Percentiles rank a stretch among this genome's conserved stretches.
Conservation (phyloP, 2,888 invertebrate species). For the Eilema sororculum region DNA sequence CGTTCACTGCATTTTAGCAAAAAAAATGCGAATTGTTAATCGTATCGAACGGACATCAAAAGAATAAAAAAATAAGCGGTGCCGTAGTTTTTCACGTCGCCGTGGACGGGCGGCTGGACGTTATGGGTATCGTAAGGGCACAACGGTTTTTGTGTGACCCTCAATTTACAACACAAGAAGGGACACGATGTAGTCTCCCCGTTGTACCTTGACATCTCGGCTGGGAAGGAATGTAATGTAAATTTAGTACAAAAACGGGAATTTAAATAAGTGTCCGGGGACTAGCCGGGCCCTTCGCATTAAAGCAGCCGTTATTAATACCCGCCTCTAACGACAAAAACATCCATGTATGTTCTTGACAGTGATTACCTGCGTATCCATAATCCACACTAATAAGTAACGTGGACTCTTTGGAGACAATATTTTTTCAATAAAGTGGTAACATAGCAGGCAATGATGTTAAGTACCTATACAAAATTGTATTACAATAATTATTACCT, state of each 20-base stretch:
- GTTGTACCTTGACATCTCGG: conserved; percentile 78
- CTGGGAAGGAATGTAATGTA: conserved; percentile 82
- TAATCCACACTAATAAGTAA: conserved; percentile 22
- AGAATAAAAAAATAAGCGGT: conserved; percentile 67
- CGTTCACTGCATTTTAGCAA: conserved; percentile 61
- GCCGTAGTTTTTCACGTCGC: conserved; percentile 77
- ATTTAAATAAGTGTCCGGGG: conserved; percentile 83
- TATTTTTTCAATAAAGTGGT: conserved; percentile 7
- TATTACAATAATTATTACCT: too few species aligned
- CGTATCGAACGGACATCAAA: conserved; percentile 75
- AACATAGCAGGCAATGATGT: background rate
- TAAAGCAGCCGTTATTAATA: conserved; percentile 79
- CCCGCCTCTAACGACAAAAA: conserved; percentile 71
- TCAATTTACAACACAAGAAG: conserved; percentile 84
- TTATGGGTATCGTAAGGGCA: conserved; percentile 78
- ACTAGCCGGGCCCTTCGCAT: conserved; percentile 73
- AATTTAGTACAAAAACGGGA: conserved; percentile 85
- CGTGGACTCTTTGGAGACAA: conserved; percentile 15
- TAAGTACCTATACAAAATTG: too few species aligned
- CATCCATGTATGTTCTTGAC: conserved; percentile 56
- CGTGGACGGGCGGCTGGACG: conserved; percentile 80
- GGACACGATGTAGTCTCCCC: conserved; percentile 71
- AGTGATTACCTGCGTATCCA: conserved; percentile 46
- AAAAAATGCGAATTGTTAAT: conserved; percentile 78
- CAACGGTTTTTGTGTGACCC: conserved; percentile 87